Conservation (phyloP, 2,113 vertebrate genomes). For the Nicator chloris region DNA sequence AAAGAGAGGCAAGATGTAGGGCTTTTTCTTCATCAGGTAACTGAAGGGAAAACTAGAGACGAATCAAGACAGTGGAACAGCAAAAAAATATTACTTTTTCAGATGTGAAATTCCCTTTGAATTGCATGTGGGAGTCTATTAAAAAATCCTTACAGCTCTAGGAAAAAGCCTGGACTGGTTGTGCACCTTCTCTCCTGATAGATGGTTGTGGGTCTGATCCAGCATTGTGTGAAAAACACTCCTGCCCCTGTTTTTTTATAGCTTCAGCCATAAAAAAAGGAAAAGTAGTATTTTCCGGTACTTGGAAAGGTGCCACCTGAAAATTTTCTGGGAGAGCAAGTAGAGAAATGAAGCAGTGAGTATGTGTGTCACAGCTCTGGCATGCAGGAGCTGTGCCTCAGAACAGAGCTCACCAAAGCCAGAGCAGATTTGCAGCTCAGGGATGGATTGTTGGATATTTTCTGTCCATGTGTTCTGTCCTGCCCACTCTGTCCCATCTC, state of each 20-base stretch:
- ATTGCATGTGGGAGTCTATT: neutral
- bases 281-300: neutral
- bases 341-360: neutral
- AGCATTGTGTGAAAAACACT: neutral
- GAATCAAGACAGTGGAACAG: neutral
- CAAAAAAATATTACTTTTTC: neutral
- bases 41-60: neutral
- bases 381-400: neutral
- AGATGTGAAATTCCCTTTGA: neutral
- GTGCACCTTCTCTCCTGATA: neutral
- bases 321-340: neutral
- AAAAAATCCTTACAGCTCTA: neutral
- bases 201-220: neutral
- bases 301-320: neutral
- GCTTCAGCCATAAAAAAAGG: neutral
- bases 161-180: neutral
- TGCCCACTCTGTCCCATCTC: neutral
- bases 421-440: neutral
- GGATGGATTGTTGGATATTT: rapidly evolving
- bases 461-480: rapidly evolving
- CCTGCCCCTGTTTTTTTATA: neutral
- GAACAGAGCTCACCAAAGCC: neutral
- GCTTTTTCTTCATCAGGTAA: neutral
- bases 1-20: neutral
- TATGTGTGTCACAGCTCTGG: neutral